Evolutionary conservation across 2,888 invertebrate genomes (phyloP).

Genomic region (Polymixis flavicincta): DNA sequence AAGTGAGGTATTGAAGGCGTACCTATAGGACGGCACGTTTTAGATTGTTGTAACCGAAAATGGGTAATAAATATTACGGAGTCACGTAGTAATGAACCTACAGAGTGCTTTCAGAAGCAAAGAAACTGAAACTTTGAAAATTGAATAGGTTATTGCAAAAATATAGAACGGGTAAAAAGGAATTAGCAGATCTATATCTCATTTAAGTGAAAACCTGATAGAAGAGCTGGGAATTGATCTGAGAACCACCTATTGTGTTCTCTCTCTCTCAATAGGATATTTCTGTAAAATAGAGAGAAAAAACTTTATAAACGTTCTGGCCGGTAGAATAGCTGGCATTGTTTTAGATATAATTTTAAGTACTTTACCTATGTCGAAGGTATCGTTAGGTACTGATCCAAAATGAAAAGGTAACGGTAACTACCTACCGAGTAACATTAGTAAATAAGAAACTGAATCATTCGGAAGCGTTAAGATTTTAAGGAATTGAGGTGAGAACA

Average conservation of each 20-base stretch:
- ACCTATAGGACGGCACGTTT: no score
- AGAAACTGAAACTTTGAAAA: neutral
- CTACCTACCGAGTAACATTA: neutral
- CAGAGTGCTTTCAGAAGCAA: neutral
- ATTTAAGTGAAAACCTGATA: neutral
- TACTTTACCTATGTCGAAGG: neutral
- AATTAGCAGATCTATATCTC: neutral
- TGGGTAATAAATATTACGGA: neutral
- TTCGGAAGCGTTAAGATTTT: neutral
- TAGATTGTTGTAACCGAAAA: neutral
- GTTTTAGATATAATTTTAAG: neutral
- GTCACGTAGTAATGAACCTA: no score
- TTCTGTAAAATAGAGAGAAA: neutral
- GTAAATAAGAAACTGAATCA: neutral
- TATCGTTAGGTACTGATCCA: neutral
- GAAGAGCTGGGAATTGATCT: neutral
- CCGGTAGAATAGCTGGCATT: neutral
- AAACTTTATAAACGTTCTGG: no score
- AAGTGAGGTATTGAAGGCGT: neutral
- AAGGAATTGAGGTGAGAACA: neutral
- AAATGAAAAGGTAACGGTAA: neutral
- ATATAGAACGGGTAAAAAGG: neutral
- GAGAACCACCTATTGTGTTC: neutral
- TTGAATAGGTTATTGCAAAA: neutral
- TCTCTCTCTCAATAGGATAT: neutral